Base-by-base conservation (phyloP, 1,140 invertebrate genomes). In the Limonius californicus region DNA sequence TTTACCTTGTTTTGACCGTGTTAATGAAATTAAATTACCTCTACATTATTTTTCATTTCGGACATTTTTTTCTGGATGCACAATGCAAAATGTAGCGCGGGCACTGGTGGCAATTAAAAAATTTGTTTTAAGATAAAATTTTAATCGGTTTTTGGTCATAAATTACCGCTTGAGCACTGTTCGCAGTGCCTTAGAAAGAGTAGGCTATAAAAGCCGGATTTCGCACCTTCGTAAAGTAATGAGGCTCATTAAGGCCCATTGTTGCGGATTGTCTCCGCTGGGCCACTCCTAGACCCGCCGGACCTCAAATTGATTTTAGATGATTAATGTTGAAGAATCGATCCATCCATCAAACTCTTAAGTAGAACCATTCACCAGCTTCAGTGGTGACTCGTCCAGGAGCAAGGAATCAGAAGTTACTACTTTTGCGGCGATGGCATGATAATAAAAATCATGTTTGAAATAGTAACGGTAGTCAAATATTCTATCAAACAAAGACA, bases 281-380 rank as follows among this genome's bases (percentile, higher is more conserved):
- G 45, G 59, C 42, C 57, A 56, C 60, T 59, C 62, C 59, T 62
- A 64, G 8, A 57, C 35, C 23, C 39, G 42, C 59, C 20, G 55
- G 19, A 58, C 57, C 62, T 59, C 62, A 70, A 70, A 70, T 70
- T 70, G 66, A 68, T 70, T 68, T 70, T 53, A 45, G 61, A 69
- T 72, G 70, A 72, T 72, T 72, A 72, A 72, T 70, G 70, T 67
- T 69, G 27, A 53, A 53, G 62, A 60, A 61, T 65, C 64, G 66
- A 65, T 67, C 68, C 64, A 70, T 72, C 69, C 67, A 70, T 72
- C 70, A 72, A 67, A 67, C 59, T 64, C 59, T 61, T 70, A 72
- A 72, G 66, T 69, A 65, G 70, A 58, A 68, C 57, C 64, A 68
- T 69, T 70, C 66, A 68, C 63, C 63, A 42, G 42, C 16, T 58